Evolutionary conservation across 2,888 invertebrate species (phyloP), one percentile per base, ranked within the genome.

Genomic region (Nemapogon koenigi): DNA sequence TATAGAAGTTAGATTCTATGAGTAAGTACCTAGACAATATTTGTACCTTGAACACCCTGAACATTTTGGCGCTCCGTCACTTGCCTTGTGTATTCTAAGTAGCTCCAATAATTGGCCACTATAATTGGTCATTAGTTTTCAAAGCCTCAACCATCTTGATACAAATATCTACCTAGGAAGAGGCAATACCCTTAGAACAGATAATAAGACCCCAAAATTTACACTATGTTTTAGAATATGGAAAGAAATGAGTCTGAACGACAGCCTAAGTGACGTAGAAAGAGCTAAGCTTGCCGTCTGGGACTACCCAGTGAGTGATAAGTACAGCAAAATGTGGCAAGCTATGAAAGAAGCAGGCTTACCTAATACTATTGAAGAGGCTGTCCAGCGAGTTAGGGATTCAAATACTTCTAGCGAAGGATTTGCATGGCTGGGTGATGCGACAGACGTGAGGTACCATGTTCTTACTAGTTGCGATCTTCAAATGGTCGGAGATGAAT

Each of bases 241-340:
- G 98, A 97, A 97, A 61, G 94, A 96, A 51, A 94, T 98, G 91
- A 95, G 95, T 22, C 71, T 98, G 15, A 95, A 97, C 62, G 97
- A 97, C 67, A 94, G 93, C 38, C 67, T 97, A 36, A 87, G 88
- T 15, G 91, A 94, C 41, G 85, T 93, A 3, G 95, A 97, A 57
- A 81, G 97, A 18, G 92, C 97, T 0, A 93, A 96, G 62, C 67
- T 97, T 11, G 97, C 98, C 0, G 98, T 98, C 0, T 98, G 97
- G 97, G 97, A 98, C 62, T 98, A 98, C 62, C 98, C 98, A 0
- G 96, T 98, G 0, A 95, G 95, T 54, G 97, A 98, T 68, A 97
- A 95, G 58, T 98, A 95, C 65, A 97, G 96, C 27, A 98, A 97
- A 71, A 96, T 99, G 90, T 97, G 97, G 92, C 93, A 96, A 60